These are phyloP conservation scores for Montipora sp. DNA, from an alignment of 64 coral and sea anemone genomes.

Conservation along the genomic window DNA sequence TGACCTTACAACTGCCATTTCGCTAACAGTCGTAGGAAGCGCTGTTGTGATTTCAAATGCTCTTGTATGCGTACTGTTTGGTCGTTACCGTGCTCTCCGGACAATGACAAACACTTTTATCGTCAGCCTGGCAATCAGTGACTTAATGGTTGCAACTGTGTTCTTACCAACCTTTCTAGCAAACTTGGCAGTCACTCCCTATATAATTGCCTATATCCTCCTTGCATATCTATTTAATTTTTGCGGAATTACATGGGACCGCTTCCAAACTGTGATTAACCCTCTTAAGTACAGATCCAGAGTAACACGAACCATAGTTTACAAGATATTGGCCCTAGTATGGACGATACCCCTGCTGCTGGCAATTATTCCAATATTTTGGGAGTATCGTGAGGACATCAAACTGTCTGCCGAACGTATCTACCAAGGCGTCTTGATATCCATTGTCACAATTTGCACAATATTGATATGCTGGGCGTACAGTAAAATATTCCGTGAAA, in stretches of 20 bases:
- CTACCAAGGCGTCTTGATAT: conserved; percentile 72
- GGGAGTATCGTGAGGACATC: conserved; percentile 54
- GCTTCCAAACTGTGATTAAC: conserved; percentile 81
- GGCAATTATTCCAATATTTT: conserved; percentile 75
- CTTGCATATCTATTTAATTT: conserved; percentile 97
- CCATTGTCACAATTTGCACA: conserved; percentile 54
- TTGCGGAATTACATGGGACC: conserved; percentile 94
- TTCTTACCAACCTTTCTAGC: conserved; percentile 76
- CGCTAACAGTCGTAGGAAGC: conserved; percentile 69
- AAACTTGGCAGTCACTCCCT: conserved; percentile 46
- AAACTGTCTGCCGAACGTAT: conserved; percentile 37
- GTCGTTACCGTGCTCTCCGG: conserved; percentile 63
- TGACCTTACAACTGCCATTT: background rate
- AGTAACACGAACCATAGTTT: conserved; percentile 73
- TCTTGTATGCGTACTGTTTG: conserved; percentile 83
- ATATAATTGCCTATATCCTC: conserved; percentile 92
- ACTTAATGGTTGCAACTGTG: conserved; percentile 74
- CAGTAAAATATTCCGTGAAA: conserved; percentile 70
- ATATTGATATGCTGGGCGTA: conserved; percentile 67
- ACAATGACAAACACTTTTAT: conserved; percentile 95
- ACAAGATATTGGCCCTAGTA: conserved; percentile 64
- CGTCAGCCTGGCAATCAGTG: conserved; percentile 86
- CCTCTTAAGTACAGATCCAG: conserved; percentile 78
- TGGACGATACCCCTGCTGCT: conserved; percentile 78
- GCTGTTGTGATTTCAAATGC: conserved; percentile 77